phyloP scores from a whole-genome alignment of 2,113 vertebrate species.

The Chaetura pelagica region DNA sequence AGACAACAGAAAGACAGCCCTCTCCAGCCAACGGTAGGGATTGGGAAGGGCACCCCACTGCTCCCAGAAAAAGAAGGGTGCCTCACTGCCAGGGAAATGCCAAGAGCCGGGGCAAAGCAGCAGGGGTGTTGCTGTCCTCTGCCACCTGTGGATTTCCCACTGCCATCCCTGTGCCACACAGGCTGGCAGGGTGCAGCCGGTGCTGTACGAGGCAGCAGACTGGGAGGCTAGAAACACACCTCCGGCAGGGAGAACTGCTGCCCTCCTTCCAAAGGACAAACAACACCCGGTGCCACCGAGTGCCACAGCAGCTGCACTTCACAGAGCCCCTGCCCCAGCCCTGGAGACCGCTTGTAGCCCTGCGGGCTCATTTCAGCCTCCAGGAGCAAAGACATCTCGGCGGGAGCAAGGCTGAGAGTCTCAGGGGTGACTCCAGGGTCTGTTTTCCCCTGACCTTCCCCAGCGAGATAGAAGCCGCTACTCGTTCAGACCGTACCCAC shows the following conservation, averaged over 20 bases:
- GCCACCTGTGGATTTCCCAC: neutral
- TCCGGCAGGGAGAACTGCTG: neutral
- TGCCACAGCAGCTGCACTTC: accelerated
- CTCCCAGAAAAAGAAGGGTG: neutral
- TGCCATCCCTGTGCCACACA: neutral
- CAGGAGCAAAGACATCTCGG: neutral
- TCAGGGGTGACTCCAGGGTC: neutral
- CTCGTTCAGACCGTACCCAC: neutral
- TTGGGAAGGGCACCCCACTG: neutral
- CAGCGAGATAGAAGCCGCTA: neutral
- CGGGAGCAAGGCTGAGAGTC: neutral
- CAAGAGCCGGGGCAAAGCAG: neutral
- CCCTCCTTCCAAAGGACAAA: neutral
- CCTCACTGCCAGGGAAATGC: neutral
- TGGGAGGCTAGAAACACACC: neutral
- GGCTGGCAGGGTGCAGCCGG: neutral
- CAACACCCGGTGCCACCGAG: neutral
- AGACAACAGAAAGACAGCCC: neutral
- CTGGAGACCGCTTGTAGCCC: accelerated
- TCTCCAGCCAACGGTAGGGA: neutral
- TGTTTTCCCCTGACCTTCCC: neutral
- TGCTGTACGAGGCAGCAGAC: neutral
- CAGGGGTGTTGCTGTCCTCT: neutral
- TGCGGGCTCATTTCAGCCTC: neutral
- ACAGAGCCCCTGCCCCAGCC: neutral